These are phyloP conservation scores for Thymelicus sylvestris DNA, from an alignment of 2,888 invertebrate genomes.

Conservation along the genomic window DNA sequence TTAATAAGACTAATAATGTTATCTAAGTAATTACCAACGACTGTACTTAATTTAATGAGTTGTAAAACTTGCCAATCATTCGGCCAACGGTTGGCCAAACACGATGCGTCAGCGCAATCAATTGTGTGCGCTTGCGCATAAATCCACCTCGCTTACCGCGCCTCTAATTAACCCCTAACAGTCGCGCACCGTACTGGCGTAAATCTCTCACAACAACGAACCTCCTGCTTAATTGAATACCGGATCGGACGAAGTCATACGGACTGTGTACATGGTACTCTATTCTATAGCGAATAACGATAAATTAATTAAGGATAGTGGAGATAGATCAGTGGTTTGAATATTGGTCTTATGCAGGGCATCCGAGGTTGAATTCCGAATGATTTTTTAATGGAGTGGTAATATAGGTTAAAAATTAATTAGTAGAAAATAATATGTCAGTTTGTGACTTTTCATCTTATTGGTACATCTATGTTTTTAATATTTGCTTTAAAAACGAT, in stretches of 20 bases:
- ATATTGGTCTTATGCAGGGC: neutral
- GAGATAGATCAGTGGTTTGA: neutral
- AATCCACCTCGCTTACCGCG: conserved; percentile 66
- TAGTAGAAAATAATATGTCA: no score
- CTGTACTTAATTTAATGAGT: no score
- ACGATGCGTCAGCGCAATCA: conserved; percentile 61
- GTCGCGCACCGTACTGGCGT: conserved; percentile 57
- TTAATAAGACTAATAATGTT: no score
- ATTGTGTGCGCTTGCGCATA: conserved; percentile 67
- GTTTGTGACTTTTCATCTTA: no score
- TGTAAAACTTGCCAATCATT: no score
- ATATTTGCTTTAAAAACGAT: no score
- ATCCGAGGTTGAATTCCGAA: neutral
- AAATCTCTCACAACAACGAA: conserved; percentile 63
- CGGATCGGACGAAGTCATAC: conserved; percentile 15
- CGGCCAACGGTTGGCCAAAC: conserved; percentile 42
- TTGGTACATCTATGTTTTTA: no score
- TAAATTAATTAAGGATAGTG: conserved; percentile 17
- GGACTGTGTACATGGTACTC: neutral
- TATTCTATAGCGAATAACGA: conserved; percentile 3
- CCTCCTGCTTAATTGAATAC: conserved; percentile 29
- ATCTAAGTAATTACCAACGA: no score
- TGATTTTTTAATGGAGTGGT: no score
- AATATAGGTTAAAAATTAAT: no score
- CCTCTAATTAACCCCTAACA: conserved; percentile 79